Evolutionary conservation across 1,140 invertebrate species (phyloP).

Genomic region (Bombus vancouverensis): DNA sequence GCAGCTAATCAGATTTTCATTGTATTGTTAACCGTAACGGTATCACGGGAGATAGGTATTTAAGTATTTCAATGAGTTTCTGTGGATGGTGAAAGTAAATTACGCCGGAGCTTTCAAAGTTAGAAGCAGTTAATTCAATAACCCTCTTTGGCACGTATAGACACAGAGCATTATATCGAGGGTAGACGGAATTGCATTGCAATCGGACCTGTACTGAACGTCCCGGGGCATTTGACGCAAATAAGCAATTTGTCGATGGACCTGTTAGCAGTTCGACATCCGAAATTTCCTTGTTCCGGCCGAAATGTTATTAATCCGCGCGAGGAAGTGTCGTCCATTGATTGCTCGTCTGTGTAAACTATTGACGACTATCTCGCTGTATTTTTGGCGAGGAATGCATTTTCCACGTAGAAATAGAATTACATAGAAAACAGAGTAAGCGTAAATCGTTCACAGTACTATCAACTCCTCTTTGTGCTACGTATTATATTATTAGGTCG

Average conservation of each 20-base stretch:
- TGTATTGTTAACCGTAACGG: not conserved
- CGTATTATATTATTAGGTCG: too few species aligned
- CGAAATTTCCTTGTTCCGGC: not conserved
- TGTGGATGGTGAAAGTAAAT: slow-evolving; percentile 42
- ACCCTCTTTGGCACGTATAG: slow-evolving; percentile 44
- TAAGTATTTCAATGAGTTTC: slow-evolving; percentile 46
- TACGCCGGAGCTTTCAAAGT: slow-evolving; percentile 52
- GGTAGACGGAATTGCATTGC: slow-evolving; percentile 30
- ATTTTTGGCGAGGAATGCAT: too few species aligned
- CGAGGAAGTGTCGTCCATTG: not conserved
- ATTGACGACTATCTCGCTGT: not conserved
- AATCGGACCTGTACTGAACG: slow-evolving; percentile 13
- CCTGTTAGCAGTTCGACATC: slow-evolving; percentile 24
- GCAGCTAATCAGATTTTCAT: not conserved
- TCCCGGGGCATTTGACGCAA: slow-evolving; percentile 41
- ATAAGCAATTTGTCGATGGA: slow-evolving; percentile 48
- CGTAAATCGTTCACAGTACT: not conserved
- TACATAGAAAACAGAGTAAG: too few species aligned
- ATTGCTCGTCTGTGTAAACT: not conserved
- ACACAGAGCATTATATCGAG: slow-evolving; percentile 8
- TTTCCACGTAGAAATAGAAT: too few species aligned
- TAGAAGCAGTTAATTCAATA: slow-evolving; percentile 61
- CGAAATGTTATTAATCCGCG: not conserved
- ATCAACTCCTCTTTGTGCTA: not conserved
- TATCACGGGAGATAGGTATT: slow-evolving; percentile 30